Base-by-base conservation (phyloP, 2,113 vertebrate genomes). In the Coptodon rendalli region DNA sequence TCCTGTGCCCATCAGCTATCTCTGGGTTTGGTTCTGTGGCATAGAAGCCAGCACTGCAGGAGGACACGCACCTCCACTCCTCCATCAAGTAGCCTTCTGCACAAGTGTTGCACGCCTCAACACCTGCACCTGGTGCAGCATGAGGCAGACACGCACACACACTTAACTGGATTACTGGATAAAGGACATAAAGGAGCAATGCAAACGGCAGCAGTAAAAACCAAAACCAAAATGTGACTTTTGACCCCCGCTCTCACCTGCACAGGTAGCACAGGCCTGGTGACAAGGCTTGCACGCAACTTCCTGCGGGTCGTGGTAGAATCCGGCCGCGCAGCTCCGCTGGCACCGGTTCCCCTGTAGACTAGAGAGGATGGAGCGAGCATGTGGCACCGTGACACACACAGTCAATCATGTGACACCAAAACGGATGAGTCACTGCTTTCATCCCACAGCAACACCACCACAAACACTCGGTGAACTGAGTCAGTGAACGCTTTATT, bases 51-150 rank as follows among this genome's bases (percentile, higher is more conserved):
- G 93, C 91, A 9, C 97, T 97, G 90, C 98, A 99, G 86, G 96
- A 97, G 43, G 95, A 93, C 84, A 99, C 97, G 87, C 98, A 99
- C 89, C 94, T 97, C 95, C 98, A 98, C 80, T 98, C 97, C 94
- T 99, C 98, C 97, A 97, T 97, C 91, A 97, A 93, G 94, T 97
- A 98, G 45, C 96, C 97, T 45, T 97, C 96, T 13, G 97, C 97
- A 93, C 98, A 99, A 63, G 92, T 97, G 89, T 95, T 96, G 90
- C 98, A 99, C 1, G 96, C 97, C 53, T 97, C 97, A 73, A 93
- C 91, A 82, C 98, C 98, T 83, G 97, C 95, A 87, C 97, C 98
- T 99, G 94, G 89, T 19, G 38, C 57, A 45, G 3, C 78, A 87
- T 2, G 61, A 88, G 29, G 53, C 19, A 56, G 4, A 88, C 43